Evolutionary conservation across 2,888 invertebrate genomes (phyloP), one percentile per base, ranked within the genome.

Genomic region (Brenthis hecate): DNA sequence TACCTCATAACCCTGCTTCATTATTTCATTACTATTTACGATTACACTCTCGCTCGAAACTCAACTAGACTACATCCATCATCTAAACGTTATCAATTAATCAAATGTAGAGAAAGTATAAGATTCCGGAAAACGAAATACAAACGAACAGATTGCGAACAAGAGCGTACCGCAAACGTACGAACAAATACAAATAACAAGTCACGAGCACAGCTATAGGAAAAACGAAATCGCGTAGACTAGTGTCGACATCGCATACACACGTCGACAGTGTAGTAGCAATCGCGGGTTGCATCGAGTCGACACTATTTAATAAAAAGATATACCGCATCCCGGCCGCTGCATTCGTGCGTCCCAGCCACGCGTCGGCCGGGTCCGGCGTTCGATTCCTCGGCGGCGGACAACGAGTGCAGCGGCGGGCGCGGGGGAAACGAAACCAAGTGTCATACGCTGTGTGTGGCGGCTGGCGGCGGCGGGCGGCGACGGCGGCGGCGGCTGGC

Each of bases 351-450:
- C 13, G 16, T 19, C 19, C 56, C 28, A n/a, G 8, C 51, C 16
- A n/a, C 14, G n/a, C 51, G n/a, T 14, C 51, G 14, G 51, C 5
- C 28, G 51, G n/a, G 14, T n/a, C 5, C 28, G 51, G n/a, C 51
- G 51, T 16, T 53, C 51, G 16, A 16, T 53, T n/a, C n/a, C 36
- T 2, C 56, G 36, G 57, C 43, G 58, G 58, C 58, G 63, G 50
- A 54, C 58, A 55, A 11, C 62, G 36, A 67, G 62, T 67, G 68
- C 68, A 55, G 57, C 43, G 58, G 58, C 58, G 63, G 56, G 58
- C 58, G 58, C 47, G 16, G n/a, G 50, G 13, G 58, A 19, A 55
- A 64, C 64, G 47, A 68, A 64, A 64, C 66, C 43, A 58, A 66
- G 47, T 58, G 36, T 66, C 66, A 58, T 58, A 61, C 61, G 66